Percentiles rank a stretch among this genome's conserved stretches.
Conservation (phyloP, 2,797 vertebrate genomes). For the Pteronotus mesoamericanus region DNA sequence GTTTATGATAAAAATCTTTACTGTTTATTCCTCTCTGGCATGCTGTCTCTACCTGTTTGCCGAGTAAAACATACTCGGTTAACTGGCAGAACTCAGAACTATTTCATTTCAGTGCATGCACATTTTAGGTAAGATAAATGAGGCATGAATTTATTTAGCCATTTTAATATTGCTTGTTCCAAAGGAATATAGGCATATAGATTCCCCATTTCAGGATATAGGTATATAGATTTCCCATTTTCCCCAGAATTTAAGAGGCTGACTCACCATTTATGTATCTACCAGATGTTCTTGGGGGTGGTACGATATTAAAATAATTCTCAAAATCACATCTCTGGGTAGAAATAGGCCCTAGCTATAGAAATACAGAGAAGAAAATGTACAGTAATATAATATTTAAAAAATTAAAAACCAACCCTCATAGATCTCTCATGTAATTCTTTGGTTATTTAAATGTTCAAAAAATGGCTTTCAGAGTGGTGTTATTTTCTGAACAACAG, state of each 20-base stretch:
- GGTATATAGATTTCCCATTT: background rate
- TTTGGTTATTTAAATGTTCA: background rate
- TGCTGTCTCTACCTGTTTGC: constrained; percentile 29
- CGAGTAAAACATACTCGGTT: background rate
- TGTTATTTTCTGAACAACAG: constrained; percentile 23
- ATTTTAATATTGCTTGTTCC: constrained; percentile 6
- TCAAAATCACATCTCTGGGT: background rate
- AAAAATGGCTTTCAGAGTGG: background rate
- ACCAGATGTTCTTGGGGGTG: background rate
- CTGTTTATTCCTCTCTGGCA: background rate
- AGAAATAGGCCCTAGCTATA: background rate
- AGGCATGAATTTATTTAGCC: background rate
- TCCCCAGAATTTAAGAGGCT: background rate
- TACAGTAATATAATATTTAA: background rate
- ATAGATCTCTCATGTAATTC: background rate
- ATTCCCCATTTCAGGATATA: background rate
- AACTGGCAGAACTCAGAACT: background rate
- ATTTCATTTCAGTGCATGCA: background rate
- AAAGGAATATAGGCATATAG: background rate
- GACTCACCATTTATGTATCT: background rate
- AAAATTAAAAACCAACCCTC: background rate
- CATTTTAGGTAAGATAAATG: background rate
- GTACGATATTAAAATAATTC: background rate
- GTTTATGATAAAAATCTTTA: constrained; percentile 45
- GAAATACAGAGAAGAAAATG: background rate